Conservation (phyloP, 2,113 vertebrate species). For the Eonycteris spelaea region DNA sequence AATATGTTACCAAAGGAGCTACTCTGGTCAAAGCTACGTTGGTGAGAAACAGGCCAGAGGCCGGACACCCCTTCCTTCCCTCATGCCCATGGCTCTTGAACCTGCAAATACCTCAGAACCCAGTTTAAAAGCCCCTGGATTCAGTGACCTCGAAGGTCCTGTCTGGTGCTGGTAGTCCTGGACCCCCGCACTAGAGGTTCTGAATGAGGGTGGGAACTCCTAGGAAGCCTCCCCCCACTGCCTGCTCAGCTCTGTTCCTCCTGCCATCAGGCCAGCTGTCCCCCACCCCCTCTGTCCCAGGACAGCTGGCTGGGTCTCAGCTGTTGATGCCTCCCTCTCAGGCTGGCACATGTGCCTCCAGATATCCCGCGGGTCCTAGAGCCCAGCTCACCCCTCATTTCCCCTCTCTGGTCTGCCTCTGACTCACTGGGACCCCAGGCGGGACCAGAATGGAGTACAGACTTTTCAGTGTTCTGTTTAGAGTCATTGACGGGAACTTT, state of each 20-base stretch:
- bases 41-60: neutral
- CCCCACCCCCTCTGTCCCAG: neutral
- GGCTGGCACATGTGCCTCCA: neutral
- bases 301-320: slow-evolving; percentile 63
- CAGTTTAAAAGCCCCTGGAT: neutral
- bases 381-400: neutral
- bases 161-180: accelerated
- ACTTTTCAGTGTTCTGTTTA: neutral
- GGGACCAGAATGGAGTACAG: neutral
- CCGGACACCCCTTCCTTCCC: neutral
- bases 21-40: neutral
- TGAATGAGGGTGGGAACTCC: neutral
- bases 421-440: neutral
- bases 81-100: neutral
- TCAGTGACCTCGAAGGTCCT: neutral
- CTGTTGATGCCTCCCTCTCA: neutral
- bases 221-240: neutral
- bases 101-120: neutral
- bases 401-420: neutral
- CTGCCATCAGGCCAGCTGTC: slow-evolving; percentile 43
- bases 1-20: neutral
- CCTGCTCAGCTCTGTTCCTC: neutral
- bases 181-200: neutral
- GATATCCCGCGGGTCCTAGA: neutral
- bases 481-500: neutral